Percentiles rank a stretch among this genome's conserved stretches.
These are phyloP conservation scores for Epirrhoe alternata DNA, from an alignment of 2,888 invertebrate species.

Conservation along the genomic window DNA sequence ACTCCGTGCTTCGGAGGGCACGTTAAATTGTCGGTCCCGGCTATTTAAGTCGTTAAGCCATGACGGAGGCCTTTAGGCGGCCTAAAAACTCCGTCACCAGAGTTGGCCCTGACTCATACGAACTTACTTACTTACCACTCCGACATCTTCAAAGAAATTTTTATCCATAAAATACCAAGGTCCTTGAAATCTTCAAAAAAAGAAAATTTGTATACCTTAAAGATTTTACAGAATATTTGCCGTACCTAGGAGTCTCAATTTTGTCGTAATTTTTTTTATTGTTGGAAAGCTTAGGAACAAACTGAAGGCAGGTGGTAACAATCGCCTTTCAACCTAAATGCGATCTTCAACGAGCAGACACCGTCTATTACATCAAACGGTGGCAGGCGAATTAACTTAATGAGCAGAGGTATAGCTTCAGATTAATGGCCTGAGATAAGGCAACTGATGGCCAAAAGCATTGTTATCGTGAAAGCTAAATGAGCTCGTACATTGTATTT, in stretches of 20 bases:
- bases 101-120: no score
- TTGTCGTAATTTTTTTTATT: background rate
- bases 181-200: no score
- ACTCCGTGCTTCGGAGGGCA: no score
- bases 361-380: slow-evolving; percentile 67
- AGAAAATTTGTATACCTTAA: no score
- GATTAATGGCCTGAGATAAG: slow-evolving; percentile 69
- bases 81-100: no score
- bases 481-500: slow-evolving; percentile 41
- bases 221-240: no score
- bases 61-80: no score
- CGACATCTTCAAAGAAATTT: no score
- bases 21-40: no score
- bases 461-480: slow-evolving; percentile 48
- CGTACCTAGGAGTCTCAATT: background rate
- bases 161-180: no score
- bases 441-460: slow-evolving; percentile 54
- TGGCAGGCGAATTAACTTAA: slow-evolving; percentile 70
- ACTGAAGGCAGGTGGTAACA: background rate
- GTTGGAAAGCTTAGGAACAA: background rate
- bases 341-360: slow-evolving; percentile 55
- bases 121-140: no score
- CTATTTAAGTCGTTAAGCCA: no score
- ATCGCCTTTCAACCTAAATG: slow-evolving; percentile 47
- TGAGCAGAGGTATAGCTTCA: slow-evolving; percentile 55